Evolutionary conservation across 2,113 vertebrate genomes (phyloP).

Genomic region (Ciconia stormi): DNA sequence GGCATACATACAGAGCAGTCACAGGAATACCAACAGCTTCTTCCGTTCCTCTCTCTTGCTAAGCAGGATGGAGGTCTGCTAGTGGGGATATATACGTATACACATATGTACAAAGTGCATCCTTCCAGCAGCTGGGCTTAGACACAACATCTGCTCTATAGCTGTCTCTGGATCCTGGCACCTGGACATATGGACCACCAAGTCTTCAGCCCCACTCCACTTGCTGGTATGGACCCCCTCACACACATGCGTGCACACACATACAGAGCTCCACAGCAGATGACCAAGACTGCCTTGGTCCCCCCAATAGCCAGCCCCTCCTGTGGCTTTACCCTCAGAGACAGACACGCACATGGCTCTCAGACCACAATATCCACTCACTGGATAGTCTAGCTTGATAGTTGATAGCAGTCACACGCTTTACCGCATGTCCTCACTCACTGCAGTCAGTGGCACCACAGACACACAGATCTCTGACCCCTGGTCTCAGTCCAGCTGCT

Average conservation of each 20-base stretch:
- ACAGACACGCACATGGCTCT: background rate
- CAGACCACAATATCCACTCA: background rate
- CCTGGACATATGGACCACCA: background rate
- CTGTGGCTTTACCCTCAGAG: background rate
- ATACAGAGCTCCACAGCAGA: background rate
- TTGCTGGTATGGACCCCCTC: background rate
- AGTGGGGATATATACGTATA: background rate
- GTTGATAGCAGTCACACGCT: too few relatives aligned
- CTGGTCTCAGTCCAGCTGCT: background rate
- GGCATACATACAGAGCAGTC: background rate
- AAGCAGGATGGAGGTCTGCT: background rate
- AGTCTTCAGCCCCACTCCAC: background rate
- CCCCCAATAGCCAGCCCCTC: background rate
- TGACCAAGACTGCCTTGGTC: background rate
- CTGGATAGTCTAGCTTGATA: background rate
- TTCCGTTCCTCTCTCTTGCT: background rate
- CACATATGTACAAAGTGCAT: background rate
- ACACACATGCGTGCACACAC: accelerated
- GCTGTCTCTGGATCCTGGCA: background rate
- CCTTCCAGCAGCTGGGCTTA: background rate
- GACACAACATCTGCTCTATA: background rate
- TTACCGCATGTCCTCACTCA: background rate
- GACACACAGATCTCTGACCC: background rate
- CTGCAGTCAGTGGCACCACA: background rate
- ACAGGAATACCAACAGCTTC: background rate